Evolutionary conservation across 2,797 vertebrate genomes (phyloP).

Genomic region (Labeo calbasu): DNA sequence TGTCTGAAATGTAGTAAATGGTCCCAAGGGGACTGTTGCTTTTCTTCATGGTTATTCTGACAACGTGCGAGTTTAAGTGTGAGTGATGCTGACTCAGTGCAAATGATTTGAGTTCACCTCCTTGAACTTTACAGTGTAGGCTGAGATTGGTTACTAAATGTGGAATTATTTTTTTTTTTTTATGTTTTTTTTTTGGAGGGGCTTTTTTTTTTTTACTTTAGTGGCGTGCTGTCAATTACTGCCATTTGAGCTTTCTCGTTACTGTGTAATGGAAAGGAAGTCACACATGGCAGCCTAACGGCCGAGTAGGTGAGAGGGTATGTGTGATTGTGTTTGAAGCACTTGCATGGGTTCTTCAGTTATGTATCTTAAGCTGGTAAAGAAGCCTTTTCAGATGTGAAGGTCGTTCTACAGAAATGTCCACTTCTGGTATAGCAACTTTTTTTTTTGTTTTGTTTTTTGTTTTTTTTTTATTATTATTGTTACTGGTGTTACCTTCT

Average conservation of each 20-base stretch:
- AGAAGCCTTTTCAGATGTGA: too few relatives aligned
- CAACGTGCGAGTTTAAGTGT: background rate
- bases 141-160: too few relatives aligned
- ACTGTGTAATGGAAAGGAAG: background rate
- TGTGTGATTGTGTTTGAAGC: background rate
- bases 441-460: too few relatives aligned
- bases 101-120: background rate
- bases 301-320: background rate
- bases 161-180: too few relatives aligned
- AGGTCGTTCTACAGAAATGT: too few relatives aligned
- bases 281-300: background rate
- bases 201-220: background rate
- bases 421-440: too few relatives aligned
- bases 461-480: too few relatives aligned
- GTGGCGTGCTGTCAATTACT: background rate
- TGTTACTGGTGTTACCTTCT: too few relatives aligned
- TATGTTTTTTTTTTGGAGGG: too few relatives aligned
- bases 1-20: background rate
- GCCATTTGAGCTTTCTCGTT: background rate
- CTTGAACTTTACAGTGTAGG: too few relatives aligned
- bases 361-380: too few relatives aligned
- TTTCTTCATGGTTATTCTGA: too few relatives aligned
- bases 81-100: background rate
- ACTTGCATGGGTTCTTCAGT: background rate
- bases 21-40: background rate